Evolutionary conservation across 2,888 invertebrate species (phyloP), one percentile per base, ranked within the genome.

Genomic region (Aphodius sticticus): DNA sequence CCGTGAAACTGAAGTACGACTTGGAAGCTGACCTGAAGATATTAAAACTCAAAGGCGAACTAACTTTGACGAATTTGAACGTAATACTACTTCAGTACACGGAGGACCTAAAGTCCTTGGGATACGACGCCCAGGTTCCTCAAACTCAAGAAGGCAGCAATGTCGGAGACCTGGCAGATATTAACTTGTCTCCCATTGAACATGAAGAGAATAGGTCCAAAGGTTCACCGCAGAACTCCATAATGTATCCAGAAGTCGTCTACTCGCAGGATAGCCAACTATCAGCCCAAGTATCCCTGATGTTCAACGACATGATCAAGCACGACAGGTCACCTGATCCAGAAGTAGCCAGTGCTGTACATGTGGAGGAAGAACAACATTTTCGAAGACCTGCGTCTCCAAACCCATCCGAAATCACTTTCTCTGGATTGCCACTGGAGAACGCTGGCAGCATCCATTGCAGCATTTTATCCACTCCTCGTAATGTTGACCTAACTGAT

Each of bases 11-110:
- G 3, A 88, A 86, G 79, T 88, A 88, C 81, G 85, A 86, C 72
- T 81, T 88, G 72, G 86, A 88, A 83, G 84, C 87, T 2, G 84
- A 87, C 77, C 81, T 88, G 9, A 82, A 86, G 79, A 83, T 86
- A 79, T 81, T 88, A 35, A 86, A 87, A 80, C 77, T 79, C 1
- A 84, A 85, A 77, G 82, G 83, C 6, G 82, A 84, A 81, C 75
- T 88, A 12, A 86, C 84, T 0, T 38, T 82, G 6, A 77, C 82
- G 0, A 81, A 83, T 72, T 79, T 87, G 0, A 84, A 87, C 71
- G 77, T 84, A 82, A 82, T 76, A 84, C 69, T 82, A 84, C 0
- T 69, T 4, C 16, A 77, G 16, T 84, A 82, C 70, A 14, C 72
- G 16, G 72, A 72, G n/a, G 70, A 78, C 16, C 76, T 81, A 71